These are phyloP conservation scores for Gymnoscopelus microlampas DNA, from an alignment of 2,797 vertebrate genomes.

Conservation along the genomic window DNA sequence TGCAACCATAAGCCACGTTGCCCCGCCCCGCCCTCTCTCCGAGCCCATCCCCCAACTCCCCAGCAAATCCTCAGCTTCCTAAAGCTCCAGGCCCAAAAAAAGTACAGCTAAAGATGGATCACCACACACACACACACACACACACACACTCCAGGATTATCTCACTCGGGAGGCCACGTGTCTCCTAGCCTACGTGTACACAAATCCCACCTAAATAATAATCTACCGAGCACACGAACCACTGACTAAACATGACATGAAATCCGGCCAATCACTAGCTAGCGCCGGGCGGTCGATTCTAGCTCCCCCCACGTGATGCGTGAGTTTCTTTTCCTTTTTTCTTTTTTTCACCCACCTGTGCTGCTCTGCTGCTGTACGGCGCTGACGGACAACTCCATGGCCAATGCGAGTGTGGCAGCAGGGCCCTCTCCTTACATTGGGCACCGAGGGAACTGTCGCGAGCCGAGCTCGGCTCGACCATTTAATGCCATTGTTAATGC, in stretches of 20 bases:
- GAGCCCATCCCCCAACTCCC: slow-evolving; percentile 9
- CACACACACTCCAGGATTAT: slow-evolving; percentile 51
- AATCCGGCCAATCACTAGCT: slow-evolving; percentile 46
- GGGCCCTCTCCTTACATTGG: slow-evolving; percentile 63
- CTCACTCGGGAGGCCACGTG: slow-evolving; percentile 62
- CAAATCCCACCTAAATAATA: slow-evolving; percentile 52
- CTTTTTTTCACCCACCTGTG: slow-evolving; percentile 74
- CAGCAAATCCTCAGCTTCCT: slow-evolving; percentile 30
- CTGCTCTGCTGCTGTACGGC: slow-evolving; percentile 70
- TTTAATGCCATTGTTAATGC: slow-evolving; percentile 80
- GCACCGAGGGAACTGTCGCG: slow-evolving; percentile 63
- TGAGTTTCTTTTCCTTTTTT: too few relatives aligned
- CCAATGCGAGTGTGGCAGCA: slow-evolving; percentile 58
- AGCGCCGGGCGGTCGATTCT: slow-evolving; percentile 15
- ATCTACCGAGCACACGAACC: slow-evolving; percentile 57
- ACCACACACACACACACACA: neutral
- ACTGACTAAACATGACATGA: slow-evolving; percentile 18
- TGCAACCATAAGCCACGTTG: slow-evolving; percentile 4
- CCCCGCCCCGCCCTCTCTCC: slow-evolving; percentile 22
- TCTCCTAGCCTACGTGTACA: slow-evolving; percentile 18
- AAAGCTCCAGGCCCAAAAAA: slow-evolving; percentile 63
- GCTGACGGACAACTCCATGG: slow-evolving; percentile 80
- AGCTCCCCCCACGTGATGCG: slow-evolving; percentile 59
- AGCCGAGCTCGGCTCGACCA: slow-evolving; percentile 59
- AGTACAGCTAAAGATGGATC: slow-evolving; percentile 71